Percentiles rank a stretch among this genome's conserved stretches.
These are phyloP conservation scores for Gallinago nigripennis DNA, from an alignment of 2,797 vertebrate genomes.

Conservation along the genomic window DNA sequence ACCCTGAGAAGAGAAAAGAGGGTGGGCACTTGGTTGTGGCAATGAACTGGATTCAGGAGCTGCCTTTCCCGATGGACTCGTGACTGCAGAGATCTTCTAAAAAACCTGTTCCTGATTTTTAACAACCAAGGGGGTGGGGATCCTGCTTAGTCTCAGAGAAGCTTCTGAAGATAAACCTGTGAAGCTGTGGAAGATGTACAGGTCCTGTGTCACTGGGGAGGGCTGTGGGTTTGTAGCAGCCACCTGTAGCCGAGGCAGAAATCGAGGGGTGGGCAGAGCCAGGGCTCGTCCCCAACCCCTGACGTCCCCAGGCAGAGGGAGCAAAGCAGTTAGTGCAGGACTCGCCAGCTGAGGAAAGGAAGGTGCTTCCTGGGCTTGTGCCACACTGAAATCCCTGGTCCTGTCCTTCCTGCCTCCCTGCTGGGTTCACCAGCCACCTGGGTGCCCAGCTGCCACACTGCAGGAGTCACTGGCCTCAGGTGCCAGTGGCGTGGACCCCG, in stretches of 20 bases:
- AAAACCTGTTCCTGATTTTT: not conserved
- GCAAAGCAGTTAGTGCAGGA: not conserved
- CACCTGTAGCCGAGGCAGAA: not conserved
- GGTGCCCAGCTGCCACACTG: not conserved
- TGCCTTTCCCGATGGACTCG: not conserved
- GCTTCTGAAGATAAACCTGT: not conserved
- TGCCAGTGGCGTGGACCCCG: accelerated
- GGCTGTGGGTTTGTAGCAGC: not conserved
- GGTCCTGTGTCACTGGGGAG: not conserved
- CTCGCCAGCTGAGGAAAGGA: not conserved
- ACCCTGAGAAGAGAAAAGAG: not conserved
- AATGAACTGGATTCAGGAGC: not conserved
- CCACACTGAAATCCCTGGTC: accelerated
- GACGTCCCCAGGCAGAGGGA: not conserved
- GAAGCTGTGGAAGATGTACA: not conserved
- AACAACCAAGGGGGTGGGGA: accelerated
- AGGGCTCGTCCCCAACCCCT: not conserved
- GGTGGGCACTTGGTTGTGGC: not conserved
- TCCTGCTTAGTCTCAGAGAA: not conserved
- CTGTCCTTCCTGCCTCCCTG: not conserved
- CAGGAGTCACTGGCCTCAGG: not conserved
- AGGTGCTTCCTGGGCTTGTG: too few relatives aligned
- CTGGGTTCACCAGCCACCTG: not conserved
- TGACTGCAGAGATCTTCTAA: not conserved
- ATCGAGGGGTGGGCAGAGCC: not conserved